Percentiles rank a stretch among this genome's conserved stretches.
Evolutionary conservation across 2,113 vertebrate species (phyloP).

Genomic region (Rhynchomys soricoides): DNA sequence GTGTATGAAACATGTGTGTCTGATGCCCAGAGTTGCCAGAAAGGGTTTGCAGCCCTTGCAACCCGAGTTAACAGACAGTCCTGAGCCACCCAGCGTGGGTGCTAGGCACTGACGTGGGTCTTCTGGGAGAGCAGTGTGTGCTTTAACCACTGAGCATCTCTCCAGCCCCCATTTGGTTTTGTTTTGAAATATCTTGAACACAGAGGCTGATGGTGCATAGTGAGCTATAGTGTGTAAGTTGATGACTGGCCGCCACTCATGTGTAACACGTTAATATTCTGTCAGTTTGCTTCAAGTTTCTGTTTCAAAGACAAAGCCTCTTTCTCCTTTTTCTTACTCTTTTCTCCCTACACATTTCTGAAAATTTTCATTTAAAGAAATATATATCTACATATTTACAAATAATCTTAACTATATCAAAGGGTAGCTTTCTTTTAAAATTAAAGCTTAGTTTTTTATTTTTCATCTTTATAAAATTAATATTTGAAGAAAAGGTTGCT

Average conservation of each 20-base stretch:
- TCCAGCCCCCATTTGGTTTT: constrained; percentile 16
- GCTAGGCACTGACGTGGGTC: neutral
- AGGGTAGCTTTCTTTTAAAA: neutral
- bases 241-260: neutral
- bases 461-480: neutral
- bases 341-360: neutral
- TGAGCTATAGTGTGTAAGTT: neutral
- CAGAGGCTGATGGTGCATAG: neutral
- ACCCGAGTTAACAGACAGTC: neutral
- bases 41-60: neutral
- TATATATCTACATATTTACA: neutral
- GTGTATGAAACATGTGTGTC: neutral
- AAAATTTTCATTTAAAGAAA: neutral
- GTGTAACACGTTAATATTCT: neutral
- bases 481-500: neutral
- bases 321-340: neutral
- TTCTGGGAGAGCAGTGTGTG: neutral
- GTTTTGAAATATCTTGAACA: constrained; percentile 12
- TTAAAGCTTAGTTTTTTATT: neutral
- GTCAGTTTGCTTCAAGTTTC: neutral
- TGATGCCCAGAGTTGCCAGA: neutral
- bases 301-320: neutral
- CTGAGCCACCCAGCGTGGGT: neutral
- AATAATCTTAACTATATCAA: neutral
- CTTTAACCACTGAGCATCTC: neutral